Conservation (phyloP, 2,888 invertebrate species). For the Microctonus hyperodae region DNA sequence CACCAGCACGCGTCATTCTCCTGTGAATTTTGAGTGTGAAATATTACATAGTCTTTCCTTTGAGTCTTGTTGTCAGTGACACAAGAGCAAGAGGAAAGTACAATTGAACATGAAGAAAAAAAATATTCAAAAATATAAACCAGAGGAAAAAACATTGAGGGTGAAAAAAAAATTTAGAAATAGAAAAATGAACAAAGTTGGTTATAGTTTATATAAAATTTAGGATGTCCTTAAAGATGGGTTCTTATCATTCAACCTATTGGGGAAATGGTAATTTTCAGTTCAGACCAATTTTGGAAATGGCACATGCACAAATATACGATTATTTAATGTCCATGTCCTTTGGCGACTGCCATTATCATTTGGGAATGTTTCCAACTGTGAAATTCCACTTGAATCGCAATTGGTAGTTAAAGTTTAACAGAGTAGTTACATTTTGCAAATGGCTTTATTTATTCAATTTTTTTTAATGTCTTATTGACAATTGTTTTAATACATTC, state of each 20-base stretch:
- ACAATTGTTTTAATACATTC: not conserved
- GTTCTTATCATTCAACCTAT: not conserved
- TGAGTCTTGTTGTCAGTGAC: not conserved
- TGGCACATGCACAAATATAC: not conserved
- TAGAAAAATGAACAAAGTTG: too few species aligned
- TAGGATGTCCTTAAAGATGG: not conserved
- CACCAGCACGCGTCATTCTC: not conserved
- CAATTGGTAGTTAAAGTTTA: not conserved
- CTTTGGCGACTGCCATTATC: not conserved
- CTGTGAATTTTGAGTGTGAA: not conserved
- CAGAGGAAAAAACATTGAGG: conserved; percentile 6
- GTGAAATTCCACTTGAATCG: not conserved
- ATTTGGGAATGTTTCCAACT: conserved; percentile 19
- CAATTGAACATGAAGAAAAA: not conserved
- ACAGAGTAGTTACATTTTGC: not conserved
- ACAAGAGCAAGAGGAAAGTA: not conserved
- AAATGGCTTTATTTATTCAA: not conserved
- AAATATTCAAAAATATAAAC: not conserved
- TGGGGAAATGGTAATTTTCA: conserved; percentile 6
- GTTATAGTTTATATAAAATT: conserved; percentile 4
- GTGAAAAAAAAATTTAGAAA: not conserved
- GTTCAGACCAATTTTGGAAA: not conserved
- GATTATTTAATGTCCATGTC: conserved; percentile 2
- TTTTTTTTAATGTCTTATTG: not conserved
- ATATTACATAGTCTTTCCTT: conserved; percentile 20